Evolutionary conservation across 2,888 invertebrate species (phyloP).

Genomic region (Coelopa pilipes): DNA sequence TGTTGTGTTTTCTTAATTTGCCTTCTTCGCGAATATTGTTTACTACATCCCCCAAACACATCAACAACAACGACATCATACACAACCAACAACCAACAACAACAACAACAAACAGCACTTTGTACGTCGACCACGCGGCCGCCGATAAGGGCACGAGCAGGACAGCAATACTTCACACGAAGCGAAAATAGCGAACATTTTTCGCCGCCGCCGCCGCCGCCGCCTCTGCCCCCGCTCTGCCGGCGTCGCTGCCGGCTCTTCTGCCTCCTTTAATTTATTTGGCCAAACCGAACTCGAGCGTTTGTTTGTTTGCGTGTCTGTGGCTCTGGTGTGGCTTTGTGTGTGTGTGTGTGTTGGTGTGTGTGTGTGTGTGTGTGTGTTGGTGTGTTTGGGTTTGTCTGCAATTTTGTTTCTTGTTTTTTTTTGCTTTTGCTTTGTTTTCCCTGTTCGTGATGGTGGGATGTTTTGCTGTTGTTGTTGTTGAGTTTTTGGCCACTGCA

Average conservation of each 20-base stretch:
- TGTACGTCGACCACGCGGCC: too few relatives aligned
- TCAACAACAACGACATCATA: conserved; percentile 4
- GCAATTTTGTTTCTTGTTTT: background rate
- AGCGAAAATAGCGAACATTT: background rate
- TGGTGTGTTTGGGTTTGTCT: conserved; percentile 3
- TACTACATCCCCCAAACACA: background rate
- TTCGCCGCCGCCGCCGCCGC: background rate
- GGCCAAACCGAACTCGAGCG: background rate
- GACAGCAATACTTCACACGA: conserved; percentile 14
- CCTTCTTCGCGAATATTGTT: conserved; percentile 14
- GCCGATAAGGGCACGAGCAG: background rate
- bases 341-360: too few relatives aligned
- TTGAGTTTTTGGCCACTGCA: conserved; percentile 22
- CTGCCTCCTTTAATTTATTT: conserved; percentile 28
- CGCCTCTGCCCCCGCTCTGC: background rate
- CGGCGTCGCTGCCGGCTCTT: background rate
- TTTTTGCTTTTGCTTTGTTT: conserved; percentile 2
- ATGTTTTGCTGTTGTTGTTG: background rate
- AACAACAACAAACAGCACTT: background rate
- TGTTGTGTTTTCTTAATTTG: conserved; percentile 22
- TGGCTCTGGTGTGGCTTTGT: too few relatives aligned
- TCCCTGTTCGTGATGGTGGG: background rate
- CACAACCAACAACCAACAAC: conserved; percentile 3
- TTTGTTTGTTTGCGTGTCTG: too few relatives aligned
- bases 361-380: conserved; percentile 1